Conservation (phyloP, 2,113 vertebrate species). For the Muscicapa adusta region DNA sequence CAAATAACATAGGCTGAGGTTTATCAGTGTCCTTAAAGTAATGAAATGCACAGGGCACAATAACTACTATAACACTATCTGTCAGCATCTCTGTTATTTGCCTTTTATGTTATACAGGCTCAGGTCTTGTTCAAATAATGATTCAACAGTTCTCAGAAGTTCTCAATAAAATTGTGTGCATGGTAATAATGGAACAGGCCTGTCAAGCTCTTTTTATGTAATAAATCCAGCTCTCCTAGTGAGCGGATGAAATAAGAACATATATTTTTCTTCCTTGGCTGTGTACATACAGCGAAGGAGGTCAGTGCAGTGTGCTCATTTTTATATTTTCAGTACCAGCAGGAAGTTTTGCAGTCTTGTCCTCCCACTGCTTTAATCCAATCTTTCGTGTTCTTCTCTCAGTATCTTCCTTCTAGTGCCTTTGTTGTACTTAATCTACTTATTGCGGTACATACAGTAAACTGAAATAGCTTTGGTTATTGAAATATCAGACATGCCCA, state of each 20-base stretch:
- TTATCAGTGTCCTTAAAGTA: background rate
- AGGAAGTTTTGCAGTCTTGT: background rate
- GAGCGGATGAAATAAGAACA: background rate
- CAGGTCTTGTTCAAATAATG: background rate
- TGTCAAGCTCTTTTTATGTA: background rate
- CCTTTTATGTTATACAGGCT: background rate
- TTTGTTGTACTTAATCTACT: background rate
- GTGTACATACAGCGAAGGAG: background rate
- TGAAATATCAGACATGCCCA: background rate
- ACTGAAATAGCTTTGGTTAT: background rate
- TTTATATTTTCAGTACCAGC: background rate
- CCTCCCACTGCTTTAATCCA: slow-evolving; percentile 5
- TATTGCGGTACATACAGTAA: background rate
- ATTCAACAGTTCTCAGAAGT: background rate
- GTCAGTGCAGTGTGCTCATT: background rate
- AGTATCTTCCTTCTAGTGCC: background rate
- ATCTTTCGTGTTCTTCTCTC: background rate
- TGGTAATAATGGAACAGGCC: background rate
- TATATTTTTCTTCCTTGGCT: background rate
- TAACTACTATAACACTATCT: background rate
- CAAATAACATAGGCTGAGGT: background rate
- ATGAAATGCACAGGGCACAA: background rate
- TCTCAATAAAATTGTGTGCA: background rate
- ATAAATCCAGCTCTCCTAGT: background rate
- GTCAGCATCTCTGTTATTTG: background rate